Evolutionary conservation across 2,888 invertebrate genomes (phyloP), one percentile per base, ranked within the genome.

Genomic region (Tridacna crocea): DNA sequence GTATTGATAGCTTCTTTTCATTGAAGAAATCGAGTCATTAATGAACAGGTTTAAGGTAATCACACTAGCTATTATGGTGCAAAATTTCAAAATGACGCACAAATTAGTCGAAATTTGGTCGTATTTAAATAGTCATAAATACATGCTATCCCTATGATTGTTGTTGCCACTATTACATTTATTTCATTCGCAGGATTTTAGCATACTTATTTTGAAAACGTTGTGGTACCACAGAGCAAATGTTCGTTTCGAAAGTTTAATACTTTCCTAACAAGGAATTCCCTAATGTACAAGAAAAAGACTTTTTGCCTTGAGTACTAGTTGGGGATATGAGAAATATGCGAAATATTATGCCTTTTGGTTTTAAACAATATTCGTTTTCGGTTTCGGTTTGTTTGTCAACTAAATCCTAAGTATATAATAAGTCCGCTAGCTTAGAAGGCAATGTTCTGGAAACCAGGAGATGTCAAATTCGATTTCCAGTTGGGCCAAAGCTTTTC

Each of bases 31-130:
- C 66, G n/a, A 46, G 66, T 66, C 19, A 47, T 46, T 19, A 66
- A 66, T 66, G 46, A 46, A 66, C 46, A 46, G 6, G 36, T 66
- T 66, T 66, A 66, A 36, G 46, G 46, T 70, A 70, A 51, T 70
- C 27, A 51, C 48, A 36, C 4, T 15, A 1, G 22, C 51, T 22
- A 70, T 70, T 70, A 70, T 26, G 24, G 70, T 70, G 70, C 51
- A 2, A 51, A 26, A 51, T 70, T 70, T 51, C 70, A 51, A 36
- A 70, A 66, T 48, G 70, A 51, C 70, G 48, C 51, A 48, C 6
- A 51, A 70, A 70, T 70, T 70, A 70, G 51, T 51, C 15, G 70
- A 51, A 70, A 70, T 70, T 70, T 70, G 70, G 70, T 51, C 36
- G 36, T 36, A 36, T 36, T 36, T 36, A 36, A 36, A 36, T 27